Conservation (phyloP, 2,113 vertebrate species). For the Gavialis gangeticus region DNA sequence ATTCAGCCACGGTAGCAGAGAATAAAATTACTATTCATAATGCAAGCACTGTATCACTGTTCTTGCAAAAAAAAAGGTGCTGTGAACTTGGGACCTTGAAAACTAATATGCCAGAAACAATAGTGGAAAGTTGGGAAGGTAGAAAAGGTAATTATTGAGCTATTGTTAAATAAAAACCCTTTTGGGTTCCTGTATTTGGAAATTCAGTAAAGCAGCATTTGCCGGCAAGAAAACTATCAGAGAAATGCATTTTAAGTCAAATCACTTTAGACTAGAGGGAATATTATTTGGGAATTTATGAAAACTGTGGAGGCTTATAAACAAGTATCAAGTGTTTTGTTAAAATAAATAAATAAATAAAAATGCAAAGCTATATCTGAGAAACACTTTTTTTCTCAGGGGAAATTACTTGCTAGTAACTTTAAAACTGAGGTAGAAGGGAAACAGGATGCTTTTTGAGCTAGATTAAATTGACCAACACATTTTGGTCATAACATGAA, state of each 20-base stretch:
- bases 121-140: constrained; percentile 35
- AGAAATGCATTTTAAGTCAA: constrained; percentile 54
- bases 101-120: constrained; percentile 73
- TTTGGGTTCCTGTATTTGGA: constrained; percentile 39
- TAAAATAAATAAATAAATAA: constrained; percentile 46
- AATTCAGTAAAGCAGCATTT: not conserved
- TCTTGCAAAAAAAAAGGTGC: constrained; percentile 36
- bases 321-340: constrained; percentile 7
- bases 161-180: constrained; percentile 65
- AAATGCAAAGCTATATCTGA: constrained; percentile 58
- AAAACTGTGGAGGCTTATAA: constrained; percentile 32
- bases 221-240: not conserved
- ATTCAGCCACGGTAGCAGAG: constrained; percentile 18
- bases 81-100: constrained; percentile 70
- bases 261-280: constrained; percentile 41
- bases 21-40: constrained; percentile 72
- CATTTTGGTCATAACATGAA: not conserved
- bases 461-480: not conserved
- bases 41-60: constrained; percentile 43
- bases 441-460: not conserved
- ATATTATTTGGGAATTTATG: constrained; percentile 35
- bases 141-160: constrained; percentile 71
- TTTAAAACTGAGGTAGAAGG: not conserved
- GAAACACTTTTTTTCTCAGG: constrained; percentile 33
- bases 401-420: constrained; percentile 24